A percentile compares a stretch with the other conserved stretches of the same genome.
Evolutionary conservation across 2,888 invertebrate genomes (phyloP).

Genomic region (Mayetiola destructor): DNA sequence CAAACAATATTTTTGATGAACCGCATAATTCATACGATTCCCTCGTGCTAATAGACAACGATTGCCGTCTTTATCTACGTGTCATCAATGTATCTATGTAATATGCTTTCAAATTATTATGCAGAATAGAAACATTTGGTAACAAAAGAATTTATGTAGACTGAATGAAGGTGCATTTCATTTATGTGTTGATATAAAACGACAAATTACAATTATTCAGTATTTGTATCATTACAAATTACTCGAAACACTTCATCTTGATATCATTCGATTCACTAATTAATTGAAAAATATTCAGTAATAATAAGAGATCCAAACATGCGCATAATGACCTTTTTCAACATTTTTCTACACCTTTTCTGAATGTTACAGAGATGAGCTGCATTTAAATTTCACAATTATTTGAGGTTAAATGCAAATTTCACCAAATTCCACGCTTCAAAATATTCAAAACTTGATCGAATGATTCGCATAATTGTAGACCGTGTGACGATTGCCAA

Average conservation of each 20-base stretch:
- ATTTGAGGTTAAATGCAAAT: conserved; percentile 3
- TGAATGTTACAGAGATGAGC: not conserved
- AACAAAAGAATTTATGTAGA: not conserved
- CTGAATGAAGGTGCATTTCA: not conserved
- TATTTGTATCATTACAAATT: no score
- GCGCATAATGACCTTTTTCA: conserved; percentile 4
- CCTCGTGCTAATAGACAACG: no score
- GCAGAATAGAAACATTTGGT: conserved; percentile 3
- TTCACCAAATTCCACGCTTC: not conserved
- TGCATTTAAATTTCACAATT: not conserved
- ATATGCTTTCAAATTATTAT: not conserved
- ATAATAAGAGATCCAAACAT: no score
- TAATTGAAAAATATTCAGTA: conserved; percentile 9
- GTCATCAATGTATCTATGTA: no score
- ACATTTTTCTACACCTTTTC: not conserved
- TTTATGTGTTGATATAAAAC: not conserved
- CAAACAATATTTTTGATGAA: no score
- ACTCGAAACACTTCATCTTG: not conserved
- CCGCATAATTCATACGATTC: no score
- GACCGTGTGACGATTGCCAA: not conserved
- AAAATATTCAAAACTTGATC: not conserved
- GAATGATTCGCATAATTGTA: not conserved
- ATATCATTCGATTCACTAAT: not conserved
- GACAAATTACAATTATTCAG: no score
- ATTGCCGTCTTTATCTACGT: no score